These are phyloP conservation scores for Orientallactaga bullata DNA, from an alignment of 2,113 vertebrate genomes.

Conservation along the genomic window DNA sequence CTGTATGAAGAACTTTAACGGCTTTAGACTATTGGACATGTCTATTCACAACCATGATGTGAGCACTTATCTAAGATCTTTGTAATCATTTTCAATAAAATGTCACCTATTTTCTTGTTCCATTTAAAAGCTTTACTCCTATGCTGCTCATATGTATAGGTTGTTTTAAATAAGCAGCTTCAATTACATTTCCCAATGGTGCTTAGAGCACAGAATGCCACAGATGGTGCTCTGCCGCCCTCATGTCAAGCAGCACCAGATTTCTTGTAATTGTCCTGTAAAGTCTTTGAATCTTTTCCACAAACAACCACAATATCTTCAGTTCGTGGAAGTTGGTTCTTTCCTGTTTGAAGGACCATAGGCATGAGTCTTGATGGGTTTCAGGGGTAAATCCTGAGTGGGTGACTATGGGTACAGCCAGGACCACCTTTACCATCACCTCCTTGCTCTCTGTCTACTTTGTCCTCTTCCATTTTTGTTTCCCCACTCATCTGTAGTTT, in stretches of 20 bases:
- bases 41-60: neutral
- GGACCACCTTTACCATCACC: neutral
- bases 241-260: neutral
- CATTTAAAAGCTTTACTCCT: neutral
- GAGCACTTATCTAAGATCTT: neutral
- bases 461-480: neutral
- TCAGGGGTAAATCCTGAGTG: neutral
- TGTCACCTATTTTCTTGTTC: neutral
- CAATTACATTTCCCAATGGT: neutral
- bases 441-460: neutral
- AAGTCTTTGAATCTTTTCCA: neutral
- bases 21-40: neutral
- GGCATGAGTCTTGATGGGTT: neutral
- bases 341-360: too few relatives aligned
- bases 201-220: neutral
- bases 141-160: neutral
- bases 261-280: neutral
- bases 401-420: too few relatives aligned
- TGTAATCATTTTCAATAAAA: conserved; percentile 17
- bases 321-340: neutral
- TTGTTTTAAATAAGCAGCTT: neutral
- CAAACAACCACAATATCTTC: neutral
- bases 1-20: neutral
- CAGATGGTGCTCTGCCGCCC: neutral
- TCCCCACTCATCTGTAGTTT: fast-evolving